Evolutionary conservation across 2,113 vertebrate species (phyloP).

Genomic region (Puntigrus tetrazona): DNA sequence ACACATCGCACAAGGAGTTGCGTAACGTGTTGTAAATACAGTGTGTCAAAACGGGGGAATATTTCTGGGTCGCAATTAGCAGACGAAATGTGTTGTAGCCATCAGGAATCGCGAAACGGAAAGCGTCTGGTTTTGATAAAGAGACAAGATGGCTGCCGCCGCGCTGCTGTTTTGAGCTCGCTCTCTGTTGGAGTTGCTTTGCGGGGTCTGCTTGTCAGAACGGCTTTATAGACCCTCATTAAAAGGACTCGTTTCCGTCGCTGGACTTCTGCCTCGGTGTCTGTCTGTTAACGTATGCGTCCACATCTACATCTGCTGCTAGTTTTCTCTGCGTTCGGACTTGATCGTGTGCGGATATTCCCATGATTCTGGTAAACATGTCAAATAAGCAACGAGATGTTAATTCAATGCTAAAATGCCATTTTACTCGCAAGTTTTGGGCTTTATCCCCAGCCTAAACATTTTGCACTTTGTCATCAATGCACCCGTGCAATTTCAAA

Average conservation of each 20-base stretch:
- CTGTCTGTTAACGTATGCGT: conserved; percentile 34
- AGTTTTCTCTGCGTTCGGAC: neutral
- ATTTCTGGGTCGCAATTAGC: neutral
- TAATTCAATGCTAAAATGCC: neutral
- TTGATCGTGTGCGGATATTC: neutral
- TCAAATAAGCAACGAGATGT: neutral
- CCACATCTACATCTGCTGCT: neutral
- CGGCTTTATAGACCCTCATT: conserved; percentile 45
- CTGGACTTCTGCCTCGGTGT: neutral
- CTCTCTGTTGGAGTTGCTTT: conserved; percentile 15
- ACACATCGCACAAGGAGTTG: neutral
- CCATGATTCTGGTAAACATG: neutral
- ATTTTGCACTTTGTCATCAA: neutral
- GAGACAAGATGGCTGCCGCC: neutral
- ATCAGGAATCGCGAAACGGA: neutral
- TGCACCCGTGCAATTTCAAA: neutral
- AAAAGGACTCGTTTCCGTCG: conserved; percentile 10
- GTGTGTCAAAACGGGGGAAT: neutral
- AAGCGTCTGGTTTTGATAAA: neutral
- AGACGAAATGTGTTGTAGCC: neutral
- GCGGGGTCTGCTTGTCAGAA: neutral
- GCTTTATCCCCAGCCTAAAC: neutral
- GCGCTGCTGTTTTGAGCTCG: conserved; percentile 22
- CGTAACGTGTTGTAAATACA: neutral
- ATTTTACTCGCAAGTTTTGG: neutral